Percentiles rank a stretch among this genome's conserved stretches.
phyloP scores from a whole-genome alignment of 2,113 vertebrate genomes.

The Brachionichthys hirsutus region DNA sequence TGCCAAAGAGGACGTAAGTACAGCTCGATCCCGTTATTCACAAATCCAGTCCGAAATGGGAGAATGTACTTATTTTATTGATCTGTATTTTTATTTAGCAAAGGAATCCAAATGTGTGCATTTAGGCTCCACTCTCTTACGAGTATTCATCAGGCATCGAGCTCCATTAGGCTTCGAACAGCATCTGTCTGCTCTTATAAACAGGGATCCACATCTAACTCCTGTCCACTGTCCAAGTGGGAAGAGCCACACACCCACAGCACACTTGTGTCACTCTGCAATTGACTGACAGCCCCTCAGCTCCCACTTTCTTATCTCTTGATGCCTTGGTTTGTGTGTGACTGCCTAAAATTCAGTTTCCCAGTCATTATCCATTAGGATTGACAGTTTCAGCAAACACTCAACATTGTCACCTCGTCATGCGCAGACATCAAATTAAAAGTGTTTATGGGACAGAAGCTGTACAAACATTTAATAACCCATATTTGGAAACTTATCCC shows the following conservation, averaged over 20 bases:
- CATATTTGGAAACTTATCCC: not conserved
- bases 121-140: too few species aligned
- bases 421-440: not conserved
- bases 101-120: not conserved
- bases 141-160: not conserved
- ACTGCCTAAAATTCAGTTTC: conserved; percentile 19
- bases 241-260: conserved; percentile 38
- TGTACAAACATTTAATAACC: not conserved
- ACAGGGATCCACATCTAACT: conserved; percentile 45
- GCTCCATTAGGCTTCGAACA: conserved; percentile 44
- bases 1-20: conserved; percentile 90
- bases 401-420: conserved; percentile 18
- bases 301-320: not conserved
- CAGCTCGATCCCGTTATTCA: not conserved
- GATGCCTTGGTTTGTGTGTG: conserved; percentile 27
- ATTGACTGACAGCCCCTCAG: conserved; percentile 47
- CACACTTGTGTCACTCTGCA: conserved; percentile 51
- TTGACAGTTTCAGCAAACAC: conserved; percentile 9
- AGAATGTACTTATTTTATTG: too few species aligned
- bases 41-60: not conserved
- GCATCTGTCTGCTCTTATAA: conserved; percentile 61
- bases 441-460: too few species aligned
- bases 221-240: conserved; percentile 41
- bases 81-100: not conserved
- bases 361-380: not conserved